These are phyloP conservation scores for Enteromius radiatus DNA, from an alignment of 2,797 vertebrate species.

Conservation along the genomic window DNA sequence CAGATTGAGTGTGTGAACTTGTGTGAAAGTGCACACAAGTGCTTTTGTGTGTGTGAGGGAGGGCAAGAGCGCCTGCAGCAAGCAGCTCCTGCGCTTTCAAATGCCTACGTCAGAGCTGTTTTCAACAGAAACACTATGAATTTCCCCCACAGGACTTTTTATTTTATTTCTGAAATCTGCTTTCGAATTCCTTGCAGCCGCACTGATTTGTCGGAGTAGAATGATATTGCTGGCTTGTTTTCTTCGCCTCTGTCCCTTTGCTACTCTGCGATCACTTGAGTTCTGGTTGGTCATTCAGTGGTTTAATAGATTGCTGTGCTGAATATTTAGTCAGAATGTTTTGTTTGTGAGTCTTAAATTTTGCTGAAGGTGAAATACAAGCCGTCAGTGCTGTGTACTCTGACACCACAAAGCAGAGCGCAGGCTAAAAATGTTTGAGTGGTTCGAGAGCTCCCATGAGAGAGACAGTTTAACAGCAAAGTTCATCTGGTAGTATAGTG, in stretches of 20 bases:
- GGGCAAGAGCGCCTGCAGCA: conserved; percentile 18
- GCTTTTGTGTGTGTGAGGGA: conserved; percentile 2
- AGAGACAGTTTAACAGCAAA: conserved; percentile 62
- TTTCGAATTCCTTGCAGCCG: conserved; percentile 22
- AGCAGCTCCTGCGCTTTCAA: conserved; percentile 63
- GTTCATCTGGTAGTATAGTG: neutral
- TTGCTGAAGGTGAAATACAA: conserved; percentile 63
- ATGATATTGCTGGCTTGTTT: conserved; percentile 51
- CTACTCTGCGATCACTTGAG: conserved; percentile 22
- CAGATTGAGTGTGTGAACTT: neutral
- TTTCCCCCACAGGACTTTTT: conserved; percentile 50
- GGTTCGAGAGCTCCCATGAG: conserved; percentile 61
- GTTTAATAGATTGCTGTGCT: conserved; percentile 33
- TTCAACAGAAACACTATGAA: conserved; percentile 51
- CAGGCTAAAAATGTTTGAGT: conserved; percentile 70
- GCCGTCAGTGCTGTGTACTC: conserved; percentile 64
- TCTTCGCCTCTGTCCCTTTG: conserved; percentile 57
- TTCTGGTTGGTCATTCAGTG: conserved; percentile 1
- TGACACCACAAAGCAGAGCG: conserved; percentile 65
- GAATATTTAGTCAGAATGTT: conserved; percentile 37
- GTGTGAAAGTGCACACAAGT: neutral
- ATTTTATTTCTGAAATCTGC: conserved; percentile 48
- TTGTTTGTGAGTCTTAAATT: conserved; percentile 35
- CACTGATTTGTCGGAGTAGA: conserved; percentile 56
- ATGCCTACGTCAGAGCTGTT: conserved; percentile 61